These are phyloP conservation scores for Panonychus citri DNA, from an alignment of 1,140 invertebrate species.

Conservation along the genomic window DNA sequence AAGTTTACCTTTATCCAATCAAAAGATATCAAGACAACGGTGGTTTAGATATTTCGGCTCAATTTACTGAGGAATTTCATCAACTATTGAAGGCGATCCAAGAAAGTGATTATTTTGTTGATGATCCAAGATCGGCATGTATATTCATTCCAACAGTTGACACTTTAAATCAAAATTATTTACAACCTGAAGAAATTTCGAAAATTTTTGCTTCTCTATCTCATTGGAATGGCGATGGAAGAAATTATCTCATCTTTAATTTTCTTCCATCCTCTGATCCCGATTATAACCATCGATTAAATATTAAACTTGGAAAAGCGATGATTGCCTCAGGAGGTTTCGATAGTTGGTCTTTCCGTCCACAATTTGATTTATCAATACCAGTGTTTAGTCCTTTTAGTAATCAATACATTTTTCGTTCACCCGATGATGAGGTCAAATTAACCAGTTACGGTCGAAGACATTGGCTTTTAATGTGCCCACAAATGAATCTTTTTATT, in stretches of 20 bases:
- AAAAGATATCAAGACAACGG: slow-evolving; percentile 41
- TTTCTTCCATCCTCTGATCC: slow-evolving; percentile 49
- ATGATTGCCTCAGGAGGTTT: slow-evolving; percentile 63
- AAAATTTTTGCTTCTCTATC: slow-evolving; percentile 44
- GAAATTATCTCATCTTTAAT: slow-evolving; percentile 72
- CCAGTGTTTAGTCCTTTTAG: slow-evolving; percentile 46
- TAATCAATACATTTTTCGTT: slow-evolving; percentile 14
- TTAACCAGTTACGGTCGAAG: not conserved
- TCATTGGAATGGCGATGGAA: slow-evolving; percentile 51
- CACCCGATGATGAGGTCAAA: not conserved
- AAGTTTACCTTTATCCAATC: slow-evolving; percentile 35
- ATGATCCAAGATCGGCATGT: slow-evolving; percentile 60
- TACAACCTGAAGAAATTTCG: slow-evolving; percentile 43
- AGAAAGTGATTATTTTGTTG: slow-evolving; percentile 55
- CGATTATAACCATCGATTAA: slow-evolving; percentile 42
- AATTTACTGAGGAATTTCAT: slow-evolving; percentile 52
- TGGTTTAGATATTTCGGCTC: slow-evolving; percentile 26
- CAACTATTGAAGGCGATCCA: slow-evolving; percentile 44
- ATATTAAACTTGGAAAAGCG: slow-evolving; percentile 39
- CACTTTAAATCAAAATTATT: slow-evolving; percentile 53
- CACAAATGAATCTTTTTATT: slow-evolving; percentile 59
- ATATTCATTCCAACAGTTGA: slow-evolving; percentile 67
- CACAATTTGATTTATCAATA: slow-evolving; percentile 58
- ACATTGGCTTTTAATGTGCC: slow-evolving; percentile 38
- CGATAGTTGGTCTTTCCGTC: slow-evolving; percentile 47